Percentiles rank a stretch among this genome's conserved stretches.
These are phyloP conservation scores for Orestias chungarensis DNA, from an alignment of 2,797 vertebrate genomes.

Conservation along the genomic window DNA sequence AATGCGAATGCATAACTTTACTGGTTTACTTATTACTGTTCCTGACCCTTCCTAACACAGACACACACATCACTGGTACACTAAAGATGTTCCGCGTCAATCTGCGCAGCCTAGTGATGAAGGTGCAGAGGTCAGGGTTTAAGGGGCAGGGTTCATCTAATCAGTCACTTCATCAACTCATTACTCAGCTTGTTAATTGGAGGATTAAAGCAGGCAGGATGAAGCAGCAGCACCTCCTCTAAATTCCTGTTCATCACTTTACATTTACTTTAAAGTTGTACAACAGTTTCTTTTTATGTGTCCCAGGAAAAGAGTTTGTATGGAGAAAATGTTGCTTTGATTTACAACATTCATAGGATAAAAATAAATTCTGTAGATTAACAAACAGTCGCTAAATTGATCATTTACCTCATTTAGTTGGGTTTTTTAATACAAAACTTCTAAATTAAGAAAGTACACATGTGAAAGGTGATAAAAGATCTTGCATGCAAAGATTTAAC, in stretches of 20 bases:
- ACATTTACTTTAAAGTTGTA: conserved; percentile 9
- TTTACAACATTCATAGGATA: too few species aligned
- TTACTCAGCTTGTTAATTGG: conserved; percentile 80
- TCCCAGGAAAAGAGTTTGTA: background rate
- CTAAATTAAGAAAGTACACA: background rate
- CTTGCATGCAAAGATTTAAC: background rate
- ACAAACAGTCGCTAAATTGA: background rate
- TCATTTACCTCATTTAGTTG: background rate
- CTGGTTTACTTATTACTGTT: conserved; percentile 56
- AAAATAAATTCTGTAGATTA: background rate
- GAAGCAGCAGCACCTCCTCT: conserved; percentile 41
- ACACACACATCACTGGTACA: conserved; percentile 36
- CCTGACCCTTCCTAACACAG: conserved; percentile 34
- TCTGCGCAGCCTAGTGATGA: conserved; percentile 64
- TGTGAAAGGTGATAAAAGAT: background rate
- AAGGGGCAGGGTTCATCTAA: conserved; percentile 72
- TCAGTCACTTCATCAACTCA: conserved; percentile 80
- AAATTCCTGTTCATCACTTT: conserved; percentile 18
- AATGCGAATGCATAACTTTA: too few species aligned
- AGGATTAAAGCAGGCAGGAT: conserved; percentile 73
- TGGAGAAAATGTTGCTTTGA: background rate
- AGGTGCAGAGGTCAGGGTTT: conserved; percentile 74
- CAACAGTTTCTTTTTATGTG: conserved; percentile 4
- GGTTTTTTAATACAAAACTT: background rate
- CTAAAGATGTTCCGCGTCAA: conserved; percentile 76